These are phyloP conservation scores for Acanthisitta chloris DNA, from an alignment of 2,113 vertebrate species.

Conservation along the genomic window DNA sequence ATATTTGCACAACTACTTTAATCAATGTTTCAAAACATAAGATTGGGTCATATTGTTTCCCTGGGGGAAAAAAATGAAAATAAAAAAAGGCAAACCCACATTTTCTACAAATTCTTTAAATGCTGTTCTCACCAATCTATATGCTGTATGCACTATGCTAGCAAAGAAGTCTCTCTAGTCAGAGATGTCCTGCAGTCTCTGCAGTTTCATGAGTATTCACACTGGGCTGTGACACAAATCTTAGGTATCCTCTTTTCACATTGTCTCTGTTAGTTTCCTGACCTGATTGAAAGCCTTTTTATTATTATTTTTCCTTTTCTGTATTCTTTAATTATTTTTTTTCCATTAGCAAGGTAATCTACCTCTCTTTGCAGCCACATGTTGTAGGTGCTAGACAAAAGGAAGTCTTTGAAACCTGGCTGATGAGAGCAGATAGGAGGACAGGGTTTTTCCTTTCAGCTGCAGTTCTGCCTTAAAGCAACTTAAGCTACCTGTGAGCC, in stretches of 20 bases:
- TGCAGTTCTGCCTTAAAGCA: neutral
- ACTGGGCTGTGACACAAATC: neutral
- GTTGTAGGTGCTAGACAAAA: neutral
- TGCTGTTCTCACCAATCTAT: neutral
- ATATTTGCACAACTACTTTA: neutral
- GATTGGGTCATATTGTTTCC: neutral
- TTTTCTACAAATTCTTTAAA: neutral
- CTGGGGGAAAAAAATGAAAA: neutral
- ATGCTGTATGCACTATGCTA: neutral
- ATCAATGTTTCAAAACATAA: neutral
- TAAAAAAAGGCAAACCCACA: neutral
- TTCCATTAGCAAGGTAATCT: neutral
- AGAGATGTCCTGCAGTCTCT: neutral
- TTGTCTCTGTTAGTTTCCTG: neutral
- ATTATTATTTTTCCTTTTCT: neutral
- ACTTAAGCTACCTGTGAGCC: neutral
- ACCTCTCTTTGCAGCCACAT: neutral
- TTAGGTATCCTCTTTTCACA: neutral
- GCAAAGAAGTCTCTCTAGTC: neutral
- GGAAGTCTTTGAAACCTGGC: rapidly evolving
- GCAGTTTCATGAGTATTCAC: neutral
- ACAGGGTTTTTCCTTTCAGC: neutral
- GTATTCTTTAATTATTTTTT: too few species aligned
- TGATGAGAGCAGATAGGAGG: neutral
- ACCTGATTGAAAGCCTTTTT: neutral